Conservation (phyloP, 2,113 vertebrate species). For the Harpagus bidentatus region DNA sequence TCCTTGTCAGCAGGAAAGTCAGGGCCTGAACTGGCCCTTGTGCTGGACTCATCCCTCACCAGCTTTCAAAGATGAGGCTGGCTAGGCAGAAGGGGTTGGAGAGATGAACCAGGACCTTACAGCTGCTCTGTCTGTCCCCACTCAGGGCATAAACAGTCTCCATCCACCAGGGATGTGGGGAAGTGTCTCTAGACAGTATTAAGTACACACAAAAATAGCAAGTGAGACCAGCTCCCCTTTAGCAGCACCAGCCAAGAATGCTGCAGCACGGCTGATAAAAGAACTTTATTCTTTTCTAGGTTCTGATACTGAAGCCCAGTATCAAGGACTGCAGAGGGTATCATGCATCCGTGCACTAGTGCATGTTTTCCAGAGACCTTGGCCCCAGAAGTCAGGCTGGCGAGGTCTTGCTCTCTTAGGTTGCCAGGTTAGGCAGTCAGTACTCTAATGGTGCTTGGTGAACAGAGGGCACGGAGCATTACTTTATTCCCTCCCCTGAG, state of each 20-base stretch:
- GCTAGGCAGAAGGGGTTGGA: not conserved
- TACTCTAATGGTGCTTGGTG: slow-evolving; percentile 14
- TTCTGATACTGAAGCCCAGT: not conserved
- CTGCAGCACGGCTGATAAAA: not conserved
- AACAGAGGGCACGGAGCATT: slow-evolving; percentile 42
- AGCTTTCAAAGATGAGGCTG: not conserved
- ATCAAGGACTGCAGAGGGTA: not conserved
- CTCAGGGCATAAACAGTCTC: not conserved
- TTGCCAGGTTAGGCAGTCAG: not conserved
- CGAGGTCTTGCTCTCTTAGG: not conserved
- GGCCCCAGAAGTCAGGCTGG: not conserved
- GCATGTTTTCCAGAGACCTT: not conserved
- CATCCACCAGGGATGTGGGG: not conserved
- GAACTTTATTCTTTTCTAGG: not conserved
- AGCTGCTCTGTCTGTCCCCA: not conserved
- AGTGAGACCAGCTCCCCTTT: not conserved
- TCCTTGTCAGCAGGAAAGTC: not conserved
- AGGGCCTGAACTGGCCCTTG: not conserved
- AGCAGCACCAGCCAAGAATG: not conserved
- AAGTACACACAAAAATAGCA: not conserved
- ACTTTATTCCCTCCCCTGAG: slow-evolving; percentile 24
- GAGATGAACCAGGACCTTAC: not conserved
- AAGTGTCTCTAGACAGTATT: not conserved
- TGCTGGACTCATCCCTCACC: not conserved
- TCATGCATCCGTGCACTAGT: not conserved